Evolutionary conservation across 1,140 invertebrate species (phyloP), one percentile per base, ranked within the genome.

Genomic region (Ostrea edulis): DNA sequence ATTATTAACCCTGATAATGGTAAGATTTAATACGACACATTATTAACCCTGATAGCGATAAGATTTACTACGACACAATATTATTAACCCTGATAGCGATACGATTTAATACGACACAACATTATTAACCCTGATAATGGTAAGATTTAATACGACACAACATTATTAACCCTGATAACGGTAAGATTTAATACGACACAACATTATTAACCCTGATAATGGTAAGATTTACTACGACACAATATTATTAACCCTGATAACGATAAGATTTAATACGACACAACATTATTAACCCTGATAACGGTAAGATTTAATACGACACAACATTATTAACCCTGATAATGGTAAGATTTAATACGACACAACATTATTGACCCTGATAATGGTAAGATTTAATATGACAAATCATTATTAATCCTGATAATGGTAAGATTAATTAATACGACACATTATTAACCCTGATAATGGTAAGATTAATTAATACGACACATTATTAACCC

Each of bases 51-150:
- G 98, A 98, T 94, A 97, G 97, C 95, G 97, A 98, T 98, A 88
- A 82, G 86, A 89, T 52, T 96, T 99, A 89, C 97, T 99, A 91
- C 96, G 98, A 93, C 98, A 98, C 95, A 98, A 98, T 82, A 96
- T 97, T 86, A 97, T 99, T 65, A 97, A 97, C 88, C 96, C 97
- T 51, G 98, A 98, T 94, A 97, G 97, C 95, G 97, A 98, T 98
- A 88, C 77, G 86, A 89, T 52, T 44, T 44, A 44, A 44, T 44
- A 44, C 5, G 35, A 44, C 35, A 44, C 35, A 44, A 44, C 35
- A 44, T n/a, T n/a, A n/a, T 44, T 44, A 44, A 44, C 35, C 35
- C 35, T 44, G 1, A 44, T 44, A 44, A 44, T 44, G 35, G 35
- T 44, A 44, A 44, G 35, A 44, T 44, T 44, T 44, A 44, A 44